A percentile compares a stretch with the other conserved stretches of the same genome.
Evolutionary conservation across 1,140 invertebrate genomes (phyloP).

Genomic region (Tachypleus tridentatus): DNA sequence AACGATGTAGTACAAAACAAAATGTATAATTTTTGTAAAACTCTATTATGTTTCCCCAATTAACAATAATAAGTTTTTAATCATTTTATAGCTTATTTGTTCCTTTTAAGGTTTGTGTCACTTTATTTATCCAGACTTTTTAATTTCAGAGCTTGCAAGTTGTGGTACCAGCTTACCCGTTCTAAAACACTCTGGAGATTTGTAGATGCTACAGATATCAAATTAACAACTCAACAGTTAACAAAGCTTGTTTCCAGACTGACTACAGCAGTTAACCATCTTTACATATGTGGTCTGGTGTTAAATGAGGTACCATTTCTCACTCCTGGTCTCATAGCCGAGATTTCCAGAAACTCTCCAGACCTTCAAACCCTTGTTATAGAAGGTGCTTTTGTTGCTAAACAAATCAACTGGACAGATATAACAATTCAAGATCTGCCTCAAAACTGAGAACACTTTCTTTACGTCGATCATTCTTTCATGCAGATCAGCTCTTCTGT

Average conservation of each 20-base stretch:
- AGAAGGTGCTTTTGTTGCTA: conserved; percentile 16
- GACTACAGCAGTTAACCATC: conserved; percentile 10
- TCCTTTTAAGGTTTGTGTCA: no score
- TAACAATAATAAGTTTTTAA: no score
- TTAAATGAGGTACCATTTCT: conserved; percentile 13
- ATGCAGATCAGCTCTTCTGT: conserved; percentile 18
- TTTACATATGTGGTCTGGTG: conserved; percentile 12
- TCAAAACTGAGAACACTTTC: conserved; percentile 11
- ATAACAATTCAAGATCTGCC: conserved; percentile 18
- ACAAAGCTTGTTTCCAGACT: conserved; percentile 15
- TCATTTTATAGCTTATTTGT: no score
- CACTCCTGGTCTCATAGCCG: conserved; percentile 6
- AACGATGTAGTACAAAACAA: no score
- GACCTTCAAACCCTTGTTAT: conserved; percentile 12
- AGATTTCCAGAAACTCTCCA: conserved; percentile 12
- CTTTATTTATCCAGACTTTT: neutral
- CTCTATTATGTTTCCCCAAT: no score
- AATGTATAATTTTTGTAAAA: no score
- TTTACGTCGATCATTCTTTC: conserved; percentile 16
- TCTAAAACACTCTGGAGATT: conserved; percentile 14
- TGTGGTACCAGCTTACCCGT: conserved; percentile 15
- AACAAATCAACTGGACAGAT: conserved; percentile 14
- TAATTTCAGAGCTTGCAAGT: conserved; percentile 12
- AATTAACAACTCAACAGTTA: conserved; percentile 12
- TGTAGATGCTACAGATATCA: conserved; percentile 18